A percentile compares a stretch with the other conserved stretches of the same genome.
Conservation (phyloP, 2,888 invertebrate genomes). For the Dynastes maya region DNA sequence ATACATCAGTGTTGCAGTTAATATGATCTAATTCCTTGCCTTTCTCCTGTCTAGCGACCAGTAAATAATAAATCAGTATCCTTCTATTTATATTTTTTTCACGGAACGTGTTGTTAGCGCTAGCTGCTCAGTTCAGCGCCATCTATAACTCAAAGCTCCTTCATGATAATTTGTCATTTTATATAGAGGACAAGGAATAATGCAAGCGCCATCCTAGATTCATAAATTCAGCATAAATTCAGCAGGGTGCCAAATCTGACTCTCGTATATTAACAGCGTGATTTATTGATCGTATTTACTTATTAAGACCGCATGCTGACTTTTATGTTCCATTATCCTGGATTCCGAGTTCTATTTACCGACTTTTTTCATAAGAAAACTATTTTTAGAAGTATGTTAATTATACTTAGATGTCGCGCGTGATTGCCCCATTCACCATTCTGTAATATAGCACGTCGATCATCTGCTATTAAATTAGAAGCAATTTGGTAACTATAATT, state of each 20-base stretch:
- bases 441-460: too few relatives aligned
- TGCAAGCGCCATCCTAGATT: constrained; percentile 8
- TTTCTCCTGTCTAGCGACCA: too few relatives aligned
- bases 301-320: constrained; percentile 48
- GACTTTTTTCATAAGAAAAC: neutral
- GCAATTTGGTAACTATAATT: too few relatives aligned
- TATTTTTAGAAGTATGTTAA: neutral
- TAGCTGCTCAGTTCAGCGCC: too few relatives aligned
- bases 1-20: too few relatives aligned
- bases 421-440: too few relatives aligned
- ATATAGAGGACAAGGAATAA: constrained; percentile 15
- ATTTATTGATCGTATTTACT: constrained; percentile 48
- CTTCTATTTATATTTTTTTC: too few relatives aligned
- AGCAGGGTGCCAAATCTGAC: constrained; percentile 29
- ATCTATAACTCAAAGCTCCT: neutral
- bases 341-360: neutral
- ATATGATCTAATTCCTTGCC: too few relatives aligned
- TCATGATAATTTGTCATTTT: constrained; percentile 19
- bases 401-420: neutral
- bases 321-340: constrained; percentile 36
- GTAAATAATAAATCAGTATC: too few relatives aligned
- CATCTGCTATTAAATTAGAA: too few relatives aligned
- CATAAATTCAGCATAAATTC: constrained; percentile 39
- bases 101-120: too few relatives aligned
- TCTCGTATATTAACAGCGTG: constrained; percentile 37